These are phyloP conservation scores for Lontra canadensis DNA, from an alignment of 2,113 vertebrate species.

Conservation along the genomic window DNA sequence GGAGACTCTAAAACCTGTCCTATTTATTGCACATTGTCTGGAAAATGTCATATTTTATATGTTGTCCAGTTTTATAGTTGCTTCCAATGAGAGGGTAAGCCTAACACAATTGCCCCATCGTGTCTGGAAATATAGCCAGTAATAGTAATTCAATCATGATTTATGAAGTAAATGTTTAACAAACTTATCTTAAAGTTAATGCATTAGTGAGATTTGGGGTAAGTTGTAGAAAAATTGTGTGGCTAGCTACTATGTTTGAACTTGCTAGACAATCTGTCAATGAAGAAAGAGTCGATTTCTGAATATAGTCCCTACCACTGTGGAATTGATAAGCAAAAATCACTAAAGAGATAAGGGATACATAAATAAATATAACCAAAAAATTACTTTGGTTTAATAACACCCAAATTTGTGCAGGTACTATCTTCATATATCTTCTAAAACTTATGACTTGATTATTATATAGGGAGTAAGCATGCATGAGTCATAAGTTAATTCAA, in stretches of 20 bases:
- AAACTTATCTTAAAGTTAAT: background rate
- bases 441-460: background rate
- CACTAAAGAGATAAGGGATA: background rate
- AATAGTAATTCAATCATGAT: background rate
- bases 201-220: background rate
- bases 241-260: background rate
- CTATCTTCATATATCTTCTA: background rate
- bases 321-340: background rate
- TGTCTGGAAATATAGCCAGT: background rate
- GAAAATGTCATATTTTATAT: background rate
- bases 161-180: background rate
- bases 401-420: background rate
- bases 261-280: background rate
- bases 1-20: background rate
- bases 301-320: background rate
- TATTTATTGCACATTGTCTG: background rate
- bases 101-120: background rate
- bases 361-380: background rate
- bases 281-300: background rate
- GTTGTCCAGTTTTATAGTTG: background rate
- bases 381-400: background rate
- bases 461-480: background rate
- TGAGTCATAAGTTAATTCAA: constrained; percentile 74
- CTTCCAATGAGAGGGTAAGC: background rate
- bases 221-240: background rate